Percentiles rank a stretch among this genome's conserved stretches.
These are phyloP conservation scores for Drosophila ohnishii DNA, from an alignment of 1,140 invertebrate genomes.

Conservation along the genomic window DNA sequence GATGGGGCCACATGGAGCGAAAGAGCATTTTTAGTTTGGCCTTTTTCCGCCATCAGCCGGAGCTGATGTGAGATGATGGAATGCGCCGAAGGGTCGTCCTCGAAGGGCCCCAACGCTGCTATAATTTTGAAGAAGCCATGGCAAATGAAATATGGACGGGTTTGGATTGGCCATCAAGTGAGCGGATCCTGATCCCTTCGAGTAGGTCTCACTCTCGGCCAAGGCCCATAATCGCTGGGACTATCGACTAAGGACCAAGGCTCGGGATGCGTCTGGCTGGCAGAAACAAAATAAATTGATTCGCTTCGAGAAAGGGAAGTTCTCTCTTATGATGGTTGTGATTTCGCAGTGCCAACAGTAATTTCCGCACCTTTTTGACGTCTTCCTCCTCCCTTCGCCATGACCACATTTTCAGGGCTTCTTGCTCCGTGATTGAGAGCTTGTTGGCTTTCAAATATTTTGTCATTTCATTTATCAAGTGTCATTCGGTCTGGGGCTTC, in stretches of 20 bases:
- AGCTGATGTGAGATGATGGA: conserved; percentile 34
- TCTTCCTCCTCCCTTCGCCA: conserved; percentile 21
- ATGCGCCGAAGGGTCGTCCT: conserved; percentile 2
- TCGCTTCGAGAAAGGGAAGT: conserved; percentile 19
- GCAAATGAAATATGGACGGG: conserved; percentile 42
- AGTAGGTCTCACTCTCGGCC: conserved; percentile 10
- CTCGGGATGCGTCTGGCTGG: background rate
- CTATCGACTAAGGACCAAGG: conserved; percentile 1
- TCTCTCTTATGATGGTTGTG: conserved; percentile 23
- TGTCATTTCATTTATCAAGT: conserved; percentile 72
- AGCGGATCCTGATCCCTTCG: conserved; percentile 38
- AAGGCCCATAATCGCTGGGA: conserved; percentile 28
- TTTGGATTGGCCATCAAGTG: conserved; percentile 35
- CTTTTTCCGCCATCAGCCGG: conserved; percentile 15
- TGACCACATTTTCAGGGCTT: conserved; percentile 10
- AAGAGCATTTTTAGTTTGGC: conserved; percentile 44
- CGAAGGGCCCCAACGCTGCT: conserved; percentile 1
- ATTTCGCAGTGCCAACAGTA: conserved; percentile 24
- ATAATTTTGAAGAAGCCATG: conserved; percentile 30
- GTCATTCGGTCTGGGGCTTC: conserved; percentile 19
- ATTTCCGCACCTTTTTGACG: conserved; percentile 36
- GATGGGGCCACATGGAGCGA: conserved; percentile 44
- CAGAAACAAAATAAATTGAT: conserved; percentile 37
- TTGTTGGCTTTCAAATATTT: conserved; percentile 53
- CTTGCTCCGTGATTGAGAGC: conserved; percentile 24